Evolutionary conservation across 2,888 invertebrate species (phyloP), one percentile per base, ranked within the genome.

Genomic region (Phalangium opilio): DNA sequence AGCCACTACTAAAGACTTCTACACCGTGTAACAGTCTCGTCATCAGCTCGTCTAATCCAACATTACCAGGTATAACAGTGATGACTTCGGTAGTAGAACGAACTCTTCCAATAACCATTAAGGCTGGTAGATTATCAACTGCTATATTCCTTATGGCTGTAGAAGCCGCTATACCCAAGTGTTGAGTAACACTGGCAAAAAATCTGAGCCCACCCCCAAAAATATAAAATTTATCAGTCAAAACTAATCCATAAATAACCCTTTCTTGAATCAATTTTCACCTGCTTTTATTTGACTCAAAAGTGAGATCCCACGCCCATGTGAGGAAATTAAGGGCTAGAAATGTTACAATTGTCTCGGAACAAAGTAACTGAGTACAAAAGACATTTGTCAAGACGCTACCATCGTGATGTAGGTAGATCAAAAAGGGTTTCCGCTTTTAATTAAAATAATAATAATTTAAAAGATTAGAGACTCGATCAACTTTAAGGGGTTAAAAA

Each of bases 231-330:
- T n/a, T n/a, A n/a, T n/a, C n/a, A n/a, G n/a, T n/a, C n/a, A n/a
- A n/a, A n/a, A n/a, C n/a, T n/a, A n/a, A n/a, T n/a, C n/a, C n/a
- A n/a, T n/a, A n/a, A n/a, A n/a, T n/a, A n/a, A n/a, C n/a, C n/a
- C n/a, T n/a, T n/a, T n/a, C n/a, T n/a, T n/a, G 33, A 14, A 46
- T 15, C 15, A 15, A 27, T 17, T 66, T 68, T 68, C 64, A 84
- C 84, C 80, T 77, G 60, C 76, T 76, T 64, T 81, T 79, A 67
- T 95, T 95, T 57, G 81, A 77, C 54, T 84, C 81, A 58, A 79
- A 77, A 10, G 95, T 90, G 57, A 95, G 75, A 68, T 96, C 96
- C 96, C 96, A 98, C 50, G 93, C 93, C 78, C 91, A 96, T 2
- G 90, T 75, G 41, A 95, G 73, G 67, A 90, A 96, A 71, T 91